phyloP scores from a whole-genome alignment of 2,797 vertebrate genomes.

The Epinephelus malabaricus region DNA sequence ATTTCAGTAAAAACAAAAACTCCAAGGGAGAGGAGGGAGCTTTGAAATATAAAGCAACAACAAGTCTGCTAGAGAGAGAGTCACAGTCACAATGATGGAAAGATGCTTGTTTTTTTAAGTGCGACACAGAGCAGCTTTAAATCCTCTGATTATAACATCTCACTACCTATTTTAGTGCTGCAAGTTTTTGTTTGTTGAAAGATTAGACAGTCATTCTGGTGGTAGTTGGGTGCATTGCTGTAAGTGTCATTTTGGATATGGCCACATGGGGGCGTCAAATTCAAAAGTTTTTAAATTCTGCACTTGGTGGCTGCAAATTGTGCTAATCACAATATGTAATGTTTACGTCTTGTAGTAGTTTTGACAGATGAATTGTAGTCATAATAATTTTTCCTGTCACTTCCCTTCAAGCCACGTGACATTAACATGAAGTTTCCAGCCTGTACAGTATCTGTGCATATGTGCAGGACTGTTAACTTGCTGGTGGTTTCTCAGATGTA shows the following conservation, averaged over 20 bases:
- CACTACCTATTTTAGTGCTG: background rate
- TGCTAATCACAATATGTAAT: background rate
- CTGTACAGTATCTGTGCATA: background rate
- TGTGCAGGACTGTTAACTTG: background rate
- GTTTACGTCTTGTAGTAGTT: too few species aligned
- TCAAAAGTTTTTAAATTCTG: background rate
- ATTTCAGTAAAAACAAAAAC: constrained; percentile 51
- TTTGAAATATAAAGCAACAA: constrained; percentile 3
- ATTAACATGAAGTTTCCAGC: background rate
- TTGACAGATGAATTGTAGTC: background rate
- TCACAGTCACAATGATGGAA: background rate
- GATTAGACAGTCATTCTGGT: background rate
- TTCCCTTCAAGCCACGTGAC: background rate
- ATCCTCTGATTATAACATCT: too few species aligned
- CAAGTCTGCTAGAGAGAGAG: background rate
- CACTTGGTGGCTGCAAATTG: constrained; percentile 10
- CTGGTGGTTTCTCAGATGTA: background rate
- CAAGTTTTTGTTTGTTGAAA: background rate
- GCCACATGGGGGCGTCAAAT: constrained; percentile 43
- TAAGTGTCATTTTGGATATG: background rate
- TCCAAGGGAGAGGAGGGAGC: constrained; percentile 3
- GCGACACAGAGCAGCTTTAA: background rate
- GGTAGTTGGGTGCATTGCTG: background rate
- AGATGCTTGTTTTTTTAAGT: background rate
- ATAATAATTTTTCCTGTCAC: too few species aligned